Evolutionary conservation across 2,113 vertebrate genomes (phyloP), one percentile per base, ranked within the genome.

Genomic region (Lota lota): DNA sequence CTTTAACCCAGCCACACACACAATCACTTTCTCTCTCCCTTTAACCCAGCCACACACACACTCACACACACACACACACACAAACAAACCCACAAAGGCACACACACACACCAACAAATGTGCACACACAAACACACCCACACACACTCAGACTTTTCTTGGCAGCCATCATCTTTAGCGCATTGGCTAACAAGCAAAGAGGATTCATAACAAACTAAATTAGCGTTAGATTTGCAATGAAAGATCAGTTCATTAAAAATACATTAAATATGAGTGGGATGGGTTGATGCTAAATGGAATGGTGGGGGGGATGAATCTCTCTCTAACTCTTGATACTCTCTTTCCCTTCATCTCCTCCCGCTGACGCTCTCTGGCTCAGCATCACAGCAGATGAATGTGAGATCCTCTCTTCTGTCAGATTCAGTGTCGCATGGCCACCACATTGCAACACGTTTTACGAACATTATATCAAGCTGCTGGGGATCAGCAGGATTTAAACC

Each of bases 181-280:
- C 61, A 3, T 19, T 77, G 76, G 73, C 77, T 83, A 74, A 81
- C 72, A 67, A 63, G 79, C 64, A 59, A 60, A 80, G 77, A 76
- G 68, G 66, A 83, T 81, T 77, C 75, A 80, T 81, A 84, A 78
- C 72, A 77, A 76, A 77, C 59, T 19, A 70, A 79, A 85, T 88
- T 81, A 87, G 81, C 76, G 72, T 80, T 81, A 83, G 77, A 86
- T 80, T 83, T 67, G 74, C 79, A 82, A 81, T 85, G 84, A 90
- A 87, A 85, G 78, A 88, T 86, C 83, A 88, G 85, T 82, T 86
- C 77, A 88, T 90, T 85, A 88, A 88, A 86, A 84, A 86, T 85
- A 77, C 82, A 88, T 88, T 88, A 89, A 84, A 83, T 82, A 79
- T 75, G 81, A 83, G 68, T 33, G 68, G 82, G 80, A 84, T 85